Evolutionary conservation across 2,797 vertebrate genomes (phyloP).

Genomic region (Sitta carolinensis): DNA sequence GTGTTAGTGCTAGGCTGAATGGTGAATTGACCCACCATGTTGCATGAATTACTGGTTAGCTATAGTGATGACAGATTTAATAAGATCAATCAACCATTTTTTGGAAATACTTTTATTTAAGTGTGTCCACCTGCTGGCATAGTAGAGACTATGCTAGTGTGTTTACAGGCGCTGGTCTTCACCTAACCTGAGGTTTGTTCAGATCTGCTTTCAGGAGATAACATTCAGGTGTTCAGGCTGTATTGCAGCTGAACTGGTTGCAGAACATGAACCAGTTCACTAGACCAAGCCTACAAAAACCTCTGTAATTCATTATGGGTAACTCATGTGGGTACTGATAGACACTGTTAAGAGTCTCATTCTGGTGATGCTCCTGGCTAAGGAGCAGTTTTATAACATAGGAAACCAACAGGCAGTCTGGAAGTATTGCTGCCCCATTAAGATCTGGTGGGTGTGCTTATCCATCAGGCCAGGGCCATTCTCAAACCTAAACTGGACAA

Average conservation of each 20-base stretch:
- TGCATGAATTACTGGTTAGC: background rate
- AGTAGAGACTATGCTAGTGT: background rate
- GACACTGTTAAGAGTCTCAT: background rate
- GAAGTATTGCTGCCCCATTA: background rate
- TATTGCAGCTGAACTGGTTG: background rate
- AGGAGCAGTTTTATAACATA: background rate
- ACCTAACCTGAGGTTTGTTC: background rate
- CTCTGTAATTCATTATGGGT: background rate
- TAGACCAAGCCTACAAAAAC: background rate
- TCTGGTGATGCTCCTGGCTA: background rate
- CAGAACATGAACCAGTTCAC: background rate
- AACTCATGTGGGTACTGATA: background rate
- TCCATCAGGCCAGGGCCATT: background rate
- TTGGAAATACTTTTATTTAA: background rate
- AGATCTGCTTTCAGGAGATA: background rate
- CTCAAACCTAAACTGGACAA: background rate
- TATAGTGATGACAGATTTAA: background rate
- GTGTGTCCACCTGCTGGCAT: background rate
- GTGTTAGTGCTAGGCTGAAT: background rate
- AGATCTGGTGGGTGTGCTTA: background rate
- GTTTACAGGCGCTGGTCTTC: background rate
- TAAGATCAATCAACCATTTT: background rate
- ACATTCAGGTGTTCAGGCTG: background rate
- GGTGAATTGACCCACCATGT: background rate
- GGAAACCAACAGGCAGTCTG: background rate